These are phyloP conservation scores for Plumapathes pennacea DNA, from an alignment of 92 coral and sea anemone genomes.

Conservation along the genomic window DNA sequence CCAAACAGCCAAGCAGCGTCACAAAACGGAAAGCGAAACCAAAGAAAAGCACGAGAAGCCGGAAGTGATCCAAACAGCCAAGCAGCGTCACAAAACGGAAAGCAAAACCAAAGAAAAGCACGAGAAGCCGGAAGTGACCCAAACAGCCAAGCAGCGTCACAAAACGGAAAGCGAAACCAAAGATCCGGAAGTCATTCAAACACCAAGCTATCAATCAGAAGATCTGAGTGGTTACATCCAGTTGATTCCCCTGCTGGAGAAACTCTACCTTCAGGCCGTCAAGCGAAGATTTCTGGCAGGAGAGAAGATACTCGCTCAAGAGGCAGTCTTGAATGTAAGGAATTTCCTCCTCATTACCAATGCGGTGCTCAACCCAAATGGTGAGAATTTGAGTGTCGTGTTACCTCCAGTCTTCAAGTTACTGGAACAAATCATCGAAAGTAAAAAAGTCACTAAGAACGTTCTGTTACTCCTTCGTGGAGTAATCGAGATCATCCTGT, in stretches of 20 bases:
- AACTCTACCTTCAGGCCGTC: conserved; percentile 22
- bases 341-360: conserved; percentile 71
- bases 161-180: too few relatives aligned
- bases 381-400: conserved; percentile 30
- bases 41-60: too few relatives aligned
- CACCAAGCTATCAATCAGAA: too few relatives aligned
- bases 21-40: too few relatives aligned
- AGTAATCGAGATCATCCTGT: conserved; percentile 55
- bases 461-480: conserved; percentile 34
- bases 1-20: too few relatives aligned
- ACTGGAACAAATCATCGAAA: conserved; percentile 26
- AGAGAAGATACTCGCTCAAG: conserved; percentile 5
- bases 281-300: conserved; percentile 3
- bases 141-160: too few relatives aligned
- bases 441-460: neutral
- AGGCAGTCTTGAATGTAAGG: conserved; percentile 61
- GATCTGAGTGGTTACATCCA: conserved; percentile 51
- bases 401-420: conserved; percentile 29
- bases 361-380: conserved; percentile 69
- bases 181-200: too few relatives aligned
- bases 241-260: conserved; percentile 32
- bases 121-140: too few relatives aligned
- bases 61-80: too few relatives aligned
- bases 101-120: too few relatives aligned
- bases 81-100: too few relatives aligned